Conservation (phyloP, 2,113 vertebrate genomes). For the Apeltes quadracus region DNA sequence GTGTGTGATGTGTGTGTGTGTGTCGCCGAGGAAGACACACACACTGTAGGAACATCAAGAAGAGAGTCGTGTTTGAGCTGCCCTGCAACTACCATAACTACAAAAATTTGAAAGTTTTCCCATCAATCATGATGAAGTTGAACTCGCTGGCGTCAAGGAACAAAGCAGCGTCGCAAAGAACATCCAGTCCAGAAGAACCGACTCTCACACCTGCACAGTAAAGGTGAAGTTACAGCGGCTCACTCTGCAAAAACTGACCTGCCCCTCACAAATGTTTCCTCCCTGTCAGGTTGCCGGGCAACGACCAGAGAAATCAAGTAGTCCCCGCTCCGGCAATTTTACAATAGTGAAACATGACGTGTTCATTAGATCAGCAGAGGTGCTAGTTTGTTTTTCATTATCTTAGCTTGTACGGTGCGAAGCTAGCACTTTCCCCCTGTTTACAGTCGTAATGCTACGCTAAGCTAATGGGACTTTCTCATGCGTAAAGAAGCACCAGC, state of each 20-base stretch:
- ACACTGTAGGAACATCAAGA: conserved; percentile 14
- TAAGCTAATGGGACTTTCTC: background rate
- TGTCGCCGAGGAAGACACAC: conserved; percentile 34
- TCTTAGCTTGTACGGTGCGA: background rate
- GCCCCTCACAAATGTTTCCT: too few species aligned
- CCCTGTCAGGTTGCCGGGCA: too few species aligned
- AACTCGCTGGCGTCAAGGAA: background rate
- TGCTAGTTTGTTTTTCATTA: background rate
- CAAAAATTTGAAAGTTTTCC: background rate
- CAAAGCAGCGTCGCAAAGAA: background rate
- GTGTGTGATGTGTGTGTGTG: conserved; percentile 61
- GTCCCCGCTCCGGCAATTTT: too few species aligned
- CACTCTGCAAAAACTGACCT: too few species aligned
- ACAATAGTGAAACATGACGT: too few species aligned
- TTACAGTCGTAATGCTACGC: background rate
- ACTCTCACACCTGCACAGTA: too few species aligned
- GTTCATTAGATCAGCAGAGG: too few species aligned
- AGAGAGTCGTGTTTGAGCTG: background rate
- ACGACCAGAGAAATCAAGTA: too few species aligned
- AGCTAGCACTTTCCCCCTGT: background rate
- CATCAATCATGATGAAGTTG: background rate
- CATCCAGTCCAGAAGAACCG: background rate
- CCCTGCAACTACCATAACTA: background rate
- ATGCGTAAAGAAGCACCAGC: background rate
- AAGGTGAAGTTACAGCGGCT: too few species aligned